A percentile compares a stretch with the other conserved stretches of the same genome.
These are phyloP conservation scores for Silurus asotus DNA, from an alignment of 2,113 vertebrate genomes.

Conservation along the genomic window DNA sequence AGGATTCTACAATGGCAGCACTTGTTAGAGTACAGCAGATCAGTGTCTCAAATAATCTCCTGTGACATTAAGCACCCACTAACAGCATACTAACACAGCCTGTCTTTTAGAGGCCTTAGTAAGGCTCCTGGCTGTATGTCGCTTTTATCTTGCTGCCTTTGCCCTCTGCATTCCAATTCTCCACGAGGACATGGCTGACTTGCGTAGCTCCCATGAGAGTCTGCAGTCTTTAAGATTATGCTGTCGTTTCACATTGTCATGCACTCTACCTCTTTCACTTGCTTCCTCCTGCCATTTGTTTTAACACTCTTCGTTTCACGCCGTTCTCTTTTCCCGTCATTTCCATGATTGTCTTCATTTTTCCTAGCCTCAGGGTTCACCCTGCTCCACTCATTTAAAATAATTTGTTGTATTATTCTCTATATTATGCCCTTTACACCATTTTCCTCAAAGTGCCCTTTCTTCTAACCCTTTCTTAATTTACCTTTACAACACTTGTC, in stretches of 20 bases:
- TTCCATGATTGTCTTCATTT: slow-evolving; percentile 8
- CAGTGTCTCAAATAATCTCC: slow-evolving; percentile 34
- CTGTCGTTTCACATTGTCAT: slow-evolving; percentile 15
- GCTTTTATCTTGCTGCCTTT: slow-evolving; percentile 66
- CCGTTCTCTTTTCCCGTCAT: neutral
- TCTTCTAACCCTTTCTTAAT: neutral
- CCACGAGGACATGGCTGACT: slow-evolving; percentile 69
- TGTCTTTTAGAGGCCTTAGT: slow-evolving; percentile 46
- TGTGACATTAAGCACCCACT: slow-evolving; percentile 45
- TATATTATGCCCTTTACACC: slow-evolving; percentile 17
- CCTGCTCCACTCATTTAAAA: neutral
- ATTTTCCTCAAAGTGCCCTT: neutral
- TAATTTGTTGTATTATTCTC: slow-evolving; percentile 1
- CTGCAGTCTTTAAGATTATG: slow-evolving; percentile 28
- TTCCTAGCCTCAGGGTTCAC: slow-evolving; percentile 4
- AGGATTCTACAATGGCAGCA: slow-evolving; percentile 28
- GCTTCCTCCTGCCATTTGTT: slow-evolving; percentile 1
- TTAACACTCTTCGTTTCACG: slow-evolving; percentile 11
- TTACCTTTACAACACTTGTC: neutral
- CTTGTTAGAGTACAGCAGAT: slow-evolving; percentile 43
- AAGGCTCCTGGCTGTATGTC: slow-evolving; percentile 45
- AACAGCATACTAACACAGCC: slow-evolving; percentile 51
- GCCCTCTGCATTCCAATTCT: slow-evolving; percentile 71
- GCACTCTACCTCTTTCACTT: slow-evolving; percentile 22
- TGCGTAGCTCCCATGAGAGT: slow-evolving; percentile 67